Conservation (phyloP, 2,888 invertebrate species). For the Arrhopalites spinosus region DNA sequence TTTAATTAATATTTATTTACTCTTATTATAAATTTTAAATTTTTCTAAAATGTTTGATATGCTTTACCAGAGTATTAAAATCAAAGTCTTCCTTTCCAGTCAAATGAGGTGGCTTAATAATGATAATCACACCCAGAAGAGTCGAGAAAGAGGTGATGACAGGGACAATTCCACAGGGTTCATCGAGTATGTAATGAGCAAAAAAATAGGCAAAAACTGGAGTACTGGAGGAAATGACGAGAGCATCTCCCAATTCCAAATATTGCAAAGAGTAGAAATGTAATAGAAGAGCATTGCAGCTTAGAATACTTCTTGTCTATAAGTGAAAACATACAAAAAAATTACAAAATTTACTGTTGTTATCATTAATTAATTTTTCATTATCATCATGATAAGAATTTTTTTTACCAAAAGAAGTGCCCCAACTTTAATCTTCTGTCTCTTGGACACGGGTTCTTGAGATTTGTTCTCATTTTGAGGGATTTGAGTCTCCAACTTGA, state of each 20-base stretch:
- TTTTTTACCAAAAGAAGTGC: no score
- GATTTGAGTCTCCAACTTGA: no score
- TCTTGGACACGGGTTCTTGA: no score
- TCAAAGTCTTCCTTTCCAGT: slow-evolving; percentile 47
- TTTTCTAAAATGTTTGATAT: no score
- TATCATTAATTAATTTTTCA: no score
- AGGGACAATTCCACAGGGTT: slow-evolving; percentile 47
- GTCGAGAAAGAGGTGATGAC: slow-evolving; percentile 41
- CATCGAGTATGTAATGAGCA: slow-evolving; percentile 45
- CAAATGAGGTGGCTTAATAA: slow-evolving; percentile 46
- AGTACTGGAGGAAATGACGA: slow-evolving; percentile 47
- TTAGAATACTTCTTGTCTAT: slow-evolving; percentile 22
- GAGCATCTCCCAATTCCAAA: slow-evolving; percentile 42
- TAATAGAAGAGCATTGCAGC: slow-evolving; percentile 36
- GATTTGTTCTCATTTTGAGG: no score
- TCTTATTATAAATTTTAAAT: no score
- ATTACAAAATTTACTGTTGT: no score
- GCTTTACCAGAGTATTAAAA: slow-evolving; percentile 41
- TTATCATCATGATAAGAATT: no score
- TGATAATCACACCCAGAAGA: slow-evolving; percentile 44
- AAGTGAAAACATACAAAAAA: no score
- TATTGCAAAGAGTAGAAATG: slow-evolving; percentile 44
- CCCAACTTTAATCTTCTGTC: no score
- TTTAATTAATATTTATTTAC: no score
- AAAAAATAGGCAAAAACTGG: slow-evolving; percentile 46